phyloP scores from a whole-genome alignment of 2,888 invertebrate species.

The Rhogogaster chlorosoma region DNA sequence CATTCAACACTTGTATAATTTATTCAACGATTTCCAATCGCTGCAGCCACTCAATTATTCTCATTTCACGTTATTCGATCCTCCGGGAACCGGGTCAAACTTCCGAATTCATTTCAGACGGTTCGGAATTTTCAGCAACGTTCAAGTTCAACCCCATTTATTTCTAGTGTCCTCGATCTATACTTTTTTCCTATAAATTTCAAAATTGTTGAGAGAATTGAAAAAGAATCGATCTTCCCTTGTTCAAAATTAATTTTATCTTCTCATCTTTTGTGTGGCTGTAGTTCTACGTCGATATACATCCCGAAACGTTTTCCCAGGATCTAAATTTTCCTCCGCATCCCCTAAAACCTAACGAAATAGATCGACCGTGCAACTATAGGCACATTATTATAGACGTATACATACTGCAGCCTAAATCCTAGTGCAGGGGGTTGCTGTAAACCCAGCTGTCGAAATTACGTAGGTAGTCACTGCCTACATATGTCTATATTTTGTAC shows the following conservation, averaged over 20 bases:
- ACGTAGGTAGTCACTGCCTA: not conserved
- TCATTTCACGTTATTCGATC: too few relatives aligned
- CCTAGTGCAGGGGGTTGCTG: not conserved
- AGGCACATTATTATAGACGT: not conserved
- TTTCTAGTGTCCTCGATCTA: too few relatives aligned
- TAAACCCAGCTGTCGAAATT: constrained; percentile 33
- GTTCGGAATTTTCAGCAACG: too few relatives aligned
- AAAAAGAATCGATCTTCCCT: too few relatives aligned
- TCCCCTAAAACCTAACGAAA: not conserved
- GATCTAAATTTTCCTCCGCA: not conserved
- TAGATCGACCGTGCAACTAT: constrained; percentile 31
- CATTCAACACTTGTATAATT: too few relatives aligned
- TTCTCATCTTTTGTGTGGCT: not conserved
- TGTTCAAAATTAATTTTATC: not conserved
- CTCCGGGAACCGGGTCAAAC: too few relatives aligned
- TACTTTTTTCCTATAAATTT: too few relatives aligned
- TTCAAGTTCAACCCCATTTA: too few relatives aligned
- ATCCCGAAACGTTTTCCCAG: constrained; percentile 1
- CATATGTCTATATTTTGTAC: not conserved
- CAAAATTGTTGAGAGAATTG: too few relatives aligned
- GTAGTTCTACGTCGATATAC: not conserved
- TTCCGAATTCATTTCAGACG: too few relatives aligned
- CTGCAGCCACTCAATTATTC: too few relatives aligned
- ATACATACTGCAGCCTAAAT: not conserved
- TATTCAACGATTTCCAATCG: too few relatives aligned